These are phyloP conservation scores for Polydrusus pterygomalis DNA, from an alignment of 2,888 invertebrate genomes.

Conservation along the genomic window DNA sequence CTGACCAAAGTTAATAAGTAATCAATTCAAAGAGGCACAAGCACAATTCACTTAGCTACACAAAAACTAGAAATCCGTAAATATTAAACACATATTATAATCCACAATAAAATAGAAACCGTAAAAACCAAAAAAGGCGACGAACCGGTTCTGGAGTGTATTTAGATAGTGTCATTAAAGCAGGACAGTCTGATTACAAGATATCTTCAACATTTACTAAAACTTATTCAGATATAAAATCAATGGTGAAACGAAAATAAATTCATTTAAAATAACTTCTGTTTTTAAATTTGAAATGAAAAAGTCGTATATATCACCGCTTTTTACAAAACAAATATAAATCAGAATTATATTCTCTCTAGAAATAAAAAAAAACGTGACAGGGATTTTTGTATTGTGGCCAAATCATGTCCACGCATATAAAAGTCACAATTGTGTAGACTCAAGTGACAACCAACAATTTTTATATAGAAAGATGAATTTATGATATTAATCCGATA, in stretches of 20 bases:
- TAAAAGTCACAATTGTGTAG: not conserved
- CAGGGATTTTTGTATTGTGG: constrained; percentile 26
- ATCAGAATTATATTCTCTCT: constrained; percentile 7
- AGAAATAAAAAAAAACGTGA: constrained; percentile 25
- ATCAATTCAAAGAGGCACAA: no score
- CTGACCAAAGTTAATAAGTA: no score
- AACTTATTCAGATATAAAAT: not conserved
- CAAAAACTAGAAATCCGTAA: no score
- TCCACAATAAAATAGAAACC: no score
- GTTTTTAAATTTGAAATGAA: not conserved
- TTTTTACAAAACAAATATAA: constrained; percentile 24
- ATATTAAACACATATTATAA: no score
- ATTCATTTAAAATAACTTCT: constrained; percentile 7
- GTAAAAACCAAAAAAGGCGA: no score
- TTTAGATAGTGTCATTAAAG: no score
- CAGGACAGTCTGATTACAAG: no score
- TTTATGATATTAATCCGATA: constrained; percentile 15
- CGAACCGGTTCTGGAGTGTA: no score
- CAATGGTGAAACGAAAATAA: not conserved
- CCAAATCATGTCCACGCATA: constrained; percentile 27
- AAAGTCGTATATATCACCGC: constrained; percentile 13
- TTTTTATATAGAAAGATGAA: constrained; percentile 18
- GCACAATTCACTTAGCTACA: no score
- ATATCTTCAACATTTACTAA: not conserved
- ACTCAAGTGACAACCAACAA: constrained; percentile 18